Conservation (phyloP, 2,113 vertebrate species). For the Oriolus oriolus region DNA sequence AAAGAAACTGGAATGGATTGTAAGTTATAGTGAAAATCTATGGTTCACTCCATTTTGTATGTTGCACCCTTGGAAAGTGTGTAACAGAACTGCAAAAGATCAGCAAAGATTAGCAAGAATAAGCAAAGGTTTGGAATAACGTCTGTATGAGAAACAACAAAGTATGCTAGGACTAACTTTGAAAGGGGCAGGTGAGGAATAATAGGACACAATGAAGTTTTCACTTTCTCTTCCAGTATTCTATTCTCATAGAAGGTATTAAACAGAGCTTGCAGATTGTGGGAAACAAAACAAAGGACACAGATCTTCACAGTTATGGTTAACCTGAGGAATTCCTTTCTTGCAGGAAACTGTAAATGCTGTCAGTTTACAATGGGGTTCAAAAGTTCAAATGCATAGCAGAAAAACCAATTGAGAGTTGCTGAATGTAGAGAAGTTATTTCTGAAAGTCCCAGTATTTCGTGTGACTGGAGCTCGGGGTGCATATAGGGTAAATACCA, state of each 20-base stretch:
- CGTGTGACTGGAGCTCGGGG: fast-evolving
- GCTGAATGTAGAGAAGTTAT: background rate
- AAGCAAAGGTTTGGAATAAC: background rate
- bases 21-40: background rate
- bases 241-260: background rate
- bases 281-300: background rate
- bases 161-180: background rate
- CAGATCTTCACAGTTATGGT: background rate
- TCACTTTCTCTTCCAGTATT: background rate
- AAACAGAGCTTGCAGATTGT: background rate
- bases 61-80: background rate
- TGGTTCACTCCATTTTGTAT: background rate
- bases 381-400: background rate
- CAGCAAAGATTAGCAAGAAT: background rate
- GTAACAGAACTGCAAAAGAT: background rate
- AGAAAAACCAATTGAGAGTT: background rate
- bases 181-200: background rate
- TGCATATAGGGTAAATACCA: background rate
- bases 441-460: background rate
- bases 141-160: background rate
- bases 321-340: background rate
- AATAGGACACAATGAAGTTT: background rate
- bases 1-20: background rate
- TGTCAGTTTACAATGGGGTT: background rate
- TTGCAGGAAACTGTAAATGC: background rate